phyloP scores from a whole-genome alignment of 1,140 invertebrate genomes.

The honey bee (Apis mellifera) region DNA sequence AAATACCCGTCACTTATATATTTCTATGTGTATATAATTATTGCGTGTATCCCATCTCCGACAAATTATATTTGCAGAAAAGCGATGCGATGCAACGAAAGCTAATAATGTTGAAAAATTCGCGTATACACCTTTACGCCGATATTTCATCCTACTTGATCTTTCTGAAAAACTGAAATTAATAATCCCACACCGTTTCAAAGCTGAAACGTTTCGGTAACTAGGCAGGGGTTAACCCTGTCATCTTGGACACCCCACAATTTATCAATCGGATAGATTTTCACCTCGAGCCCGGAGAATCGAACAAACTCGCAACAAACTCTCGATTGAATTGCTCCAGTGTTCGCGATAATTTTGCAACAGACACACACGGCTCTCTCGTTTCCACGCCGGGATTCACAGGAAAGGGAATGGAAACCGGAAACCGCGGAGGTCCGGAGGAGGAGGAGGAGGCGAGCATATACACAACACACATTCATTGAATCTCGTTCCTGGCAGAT shows the following conservation, averaged over 20 bases:
- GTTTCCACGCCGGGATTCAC: constrained; percentile 36
- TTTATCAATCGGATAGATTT: constrained; percentile 36
- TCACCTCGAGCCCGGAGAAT: background rate
- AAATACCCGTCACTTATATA: background rate
- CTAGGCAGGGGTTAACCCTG: background rate
- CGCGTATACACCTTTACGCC: background rate
- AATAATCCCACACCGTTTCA: background rate
- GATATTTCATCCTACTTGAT: background rate
- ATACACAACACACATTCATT: constrained; percentile 41
- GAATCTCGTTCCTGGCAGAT: constrained; percentile 69
- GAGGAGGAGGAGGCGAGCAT: constrained; percentile 26
- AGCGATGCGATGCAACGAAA: background rate
- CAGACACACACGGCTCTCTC: background rate
- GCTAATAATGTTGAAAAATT: background rate
- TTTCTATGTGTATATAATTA: background rate
- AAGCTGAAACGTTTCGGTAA: background rate
- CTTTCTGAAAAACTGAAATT: background rate
- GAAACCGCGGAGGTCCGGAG: constrained; percentile 34
- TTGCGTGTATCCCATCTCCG: background rate
- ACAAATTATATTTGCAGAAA: background rate
- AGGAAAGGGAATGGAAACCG: constrained; percentile 54
- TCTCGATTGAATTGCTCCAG: constrained; percentile 1
- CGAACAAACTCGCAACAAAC: background rate
- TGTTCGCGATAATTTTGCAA: constrained; percentile 41
- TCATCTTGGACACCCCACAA: background rate